These are phyloP conservation scores for Helicoverpa zea DNA, from an alignment of 1,140 invertebrate species.

Conservation along the genomic window DNA sequence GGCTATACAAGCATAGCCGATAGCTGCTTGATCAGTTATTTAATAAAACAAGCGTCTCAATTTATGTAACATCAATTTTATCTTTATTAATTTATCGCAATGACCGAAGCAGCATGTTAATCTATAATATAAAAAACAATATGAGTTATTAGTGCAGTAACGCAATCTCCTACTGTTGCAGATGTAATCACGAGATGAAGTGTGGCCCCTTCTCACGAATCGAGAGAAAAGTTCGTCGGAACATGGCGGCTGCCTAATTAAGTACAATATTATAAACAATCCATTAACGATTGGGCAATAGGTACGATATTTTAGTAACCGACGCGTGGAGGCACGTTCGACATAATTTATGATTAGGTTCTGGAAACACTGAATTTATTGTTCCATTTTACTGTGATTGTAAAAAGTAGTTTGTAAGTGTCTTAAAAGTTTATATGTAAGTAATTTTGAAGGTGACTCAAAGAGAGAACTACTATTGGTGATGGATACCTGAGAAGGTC, in stretches of 20 bases:
- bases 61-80: constrained; percentile 30
- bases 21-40: constrained; percentile 11
- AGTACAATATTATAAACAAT: constrained; percentile 75
- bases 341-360: constrained; percentile 26
- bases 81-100: constrained; percentile 42
- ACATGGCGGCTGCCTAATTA: constrained; percentile 66
- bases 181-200: constrained; percentile 24
- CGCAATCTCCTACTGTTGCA: constrained; percentile 15
- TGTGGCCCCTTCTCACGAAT: constrained; percentile 29
- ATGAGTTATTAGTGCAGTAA: constrained; percentile 35
- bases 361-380: background rate
- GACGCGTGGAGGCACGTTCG: background rate
- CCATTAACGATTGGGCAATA: constrained; percentile 65
- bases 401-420: too few species aligned
- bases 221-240: constrained; percentile 4
- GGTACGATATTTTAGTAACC: constrained; percentile 46
- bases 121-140: constrained; percentile 23
- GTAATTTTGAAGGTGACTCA: too few species aligned
- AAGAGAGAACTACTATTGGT: too few species aligned
- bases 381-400: background rate
- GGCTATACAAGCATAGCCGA: too few species aligned
- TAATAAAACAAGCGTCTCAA: constrained; percentile 26
- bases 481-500: too few species aligned
- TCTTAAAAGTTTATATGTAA: too few species aligned
- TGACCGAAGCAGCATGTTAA: constrained; percentile 27